Conservation (phyloP, 1,140 invertebrate species). For the Chironomus striatipennis region DNA sequence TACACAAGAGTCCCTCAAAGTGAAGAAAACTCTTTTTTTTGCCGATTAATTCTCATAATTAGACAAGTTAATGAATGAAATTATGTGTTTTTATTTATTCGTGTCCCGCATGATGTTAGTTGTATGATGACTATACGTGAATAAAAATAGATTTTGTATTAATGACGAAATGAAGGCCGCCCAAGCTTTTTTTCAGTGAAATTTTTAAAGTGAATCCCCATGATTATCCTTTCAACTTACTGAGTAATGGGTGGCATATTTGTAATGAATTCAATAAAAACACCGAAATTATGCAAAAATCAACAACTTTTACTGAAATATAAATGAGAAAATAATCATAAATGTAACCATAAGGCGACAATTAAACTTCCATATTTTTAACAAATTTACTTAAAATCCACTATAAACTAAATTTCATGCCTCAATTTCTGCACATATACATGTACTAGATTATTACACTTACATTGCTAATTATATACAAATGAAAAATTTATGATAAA, state of each 20-base stretch:
- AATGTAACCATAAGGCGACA: neutral
- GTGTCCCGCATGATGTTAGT: neutral
- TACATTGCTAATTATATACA: neutral
- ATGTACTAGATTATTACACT: neutral
- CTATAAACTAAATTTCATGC: neutral
- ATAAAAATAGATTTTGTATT: conserved; percentile 11
- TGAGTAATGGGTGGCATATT: conserved; percentile 13
- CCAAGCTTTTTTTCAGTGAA: neutral
- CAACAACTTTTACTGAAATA: conserved; percentile 16
- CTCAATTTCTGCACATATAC: neutral
- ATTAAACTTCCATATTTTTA: neutral
- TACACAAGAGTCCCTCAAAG: too few species aligned
- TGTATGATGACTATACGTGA: neutral
- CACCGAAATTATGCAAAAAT: conserved; percentile 5
- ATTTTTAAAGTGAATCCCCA: neutral
- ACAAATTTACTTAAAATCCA: neutral
- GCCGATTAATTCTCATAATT: too few species aligned
- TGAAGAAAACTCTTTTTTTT: too few species aligned
- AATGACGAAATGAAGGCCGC: conserved; percentile 22
- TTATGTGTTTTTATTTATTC: neutral
- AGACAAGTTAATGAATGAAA: neutral
- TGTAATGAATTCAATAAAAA: conserved; percentile 5
- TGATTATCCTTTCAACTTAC: neutral
- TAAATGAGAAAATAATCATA: neutral
- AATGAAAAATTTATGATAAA: neutral